Conservation (phyloP, 2,888 invertebrate genomes). For the Cephus spinipes region DNA sequence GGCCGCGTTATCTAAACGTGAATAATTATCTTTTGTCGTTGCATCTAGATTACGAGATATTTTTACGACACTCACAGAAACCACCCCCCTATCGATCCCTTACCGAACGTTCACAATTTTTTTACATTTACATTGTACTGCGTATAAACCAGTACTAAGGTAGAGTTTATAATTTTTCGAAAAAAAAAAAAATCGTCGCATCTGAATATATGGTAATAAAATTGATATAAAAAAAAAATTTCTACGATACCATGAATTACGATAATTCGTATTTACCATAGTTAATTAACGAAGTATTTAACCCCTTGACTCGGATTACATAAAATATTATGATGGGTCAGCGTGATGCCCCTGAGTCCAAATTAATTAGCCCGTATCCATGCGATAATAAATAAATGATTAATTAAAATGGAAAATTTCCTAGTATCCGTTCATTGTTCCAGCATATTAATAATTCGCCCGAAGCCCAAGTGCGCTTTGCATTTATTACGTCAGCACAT, state of each 20-base stretch:
- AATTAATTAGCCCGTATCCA: neutral
- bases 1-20: slow-evolving; percentile 55
- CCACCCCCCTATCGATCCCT: neutral
- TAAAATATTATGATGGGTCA: neutral
- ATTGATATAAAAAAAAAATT: neutral
- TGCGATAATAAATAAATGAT: neutral
- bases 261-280: neutral
- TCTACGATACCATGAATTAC: neutral
- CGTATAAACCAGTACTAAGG: neutral
- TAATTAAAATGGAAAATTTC: neutral
- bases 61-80: slow-evolving; percentile 17
- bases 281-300: neutral
- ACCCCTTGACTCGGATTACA: neutral
- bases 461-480: neutral
- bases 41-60: slow-evolving; percentile 23
- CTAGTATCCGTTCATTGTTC: neutral
- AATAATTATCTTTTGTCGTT: slow-evolving; percentile 53
- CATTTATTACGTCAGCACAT: neutral
- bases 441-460: neutral
- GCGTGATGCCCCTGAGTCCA: neutral
- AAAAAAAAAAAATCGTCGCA: neutral
- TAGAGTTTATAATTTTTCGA: neutral
- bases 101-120: neutral
- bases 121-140: neutral
- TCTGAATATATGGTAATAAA: neutral